Percentiles rank a stretch among this genome's conserved stretches.
Evolutionary conservation across 2,888 invertebrate species (phyloP).

Genomic region (Chrysolina haemoptera): DNA sequence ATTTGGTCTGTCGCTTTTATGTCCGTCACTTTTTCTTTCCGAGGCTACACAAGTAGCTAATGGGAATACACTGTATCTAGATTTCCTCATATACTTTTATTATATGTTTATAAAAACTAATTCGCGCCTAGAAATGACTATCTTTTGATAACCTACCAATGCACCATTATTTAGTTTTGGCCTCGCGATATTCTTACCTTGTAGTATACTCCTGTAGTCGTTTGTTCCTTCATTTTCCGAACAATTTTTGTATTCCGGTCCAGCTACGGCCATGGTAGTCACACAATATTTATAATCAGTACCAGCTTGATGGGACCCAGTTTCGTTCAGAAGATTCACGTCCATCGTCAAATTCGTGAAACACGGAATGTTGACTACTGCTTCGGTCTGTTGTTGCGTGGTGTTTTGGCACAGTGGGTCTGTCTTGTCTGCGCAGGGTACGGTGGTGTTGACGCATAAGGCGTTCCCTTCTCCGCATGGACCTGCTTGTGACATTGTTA

Average conservation of each 20-base stretch:
- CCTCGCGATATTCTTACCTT: slow-evolving; percentile 35
- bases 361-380: slow-evolving; percentile 61
- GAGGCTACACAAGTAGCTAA: too few species aligned
- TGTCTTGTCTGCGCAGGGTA: slow-evolving; percentile 56
- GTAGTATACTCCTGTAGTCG: slow-evolving; percentile 53
- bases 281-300: slow-evolving; percentile 61
- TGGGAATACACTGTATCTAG: too few species aligned
- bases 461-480: slow-evolving; percentile 60
- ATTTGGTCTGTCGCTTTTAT: too few species aligned
- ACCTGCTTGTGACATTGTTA: slow-evolving; percentile 57
- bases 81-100: too few species aligned
- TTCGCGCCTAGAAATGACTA: too few species aligned
- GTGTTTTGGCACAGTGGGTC: slow-evolving; percentile 60
- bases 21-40: too few species aligned
- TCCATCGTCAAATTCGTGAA: slow-evolving; percentile 63
- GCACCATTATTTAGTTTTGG: not conserved
- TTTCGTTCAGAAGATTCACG: slow-evolving; percentile 56
- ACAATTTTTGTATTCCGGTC: slow-evolving; percentile 57
- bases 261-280: slow-evolving; percentile 64
- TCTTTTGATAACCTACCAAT: not conserved
- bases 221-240: slow-evolving; percentile 38
- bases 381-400: slow-evolving; percentile 53
- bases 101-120: too few species aligned
- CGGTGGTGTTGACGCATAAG: slow-evolving; percentile 60
- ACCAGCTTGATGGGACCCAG: slow-evolving; percentile 44